Conservation (phyloP, 2,797 vertebrate species). For the Rhynchotus rufescens region DNA sequence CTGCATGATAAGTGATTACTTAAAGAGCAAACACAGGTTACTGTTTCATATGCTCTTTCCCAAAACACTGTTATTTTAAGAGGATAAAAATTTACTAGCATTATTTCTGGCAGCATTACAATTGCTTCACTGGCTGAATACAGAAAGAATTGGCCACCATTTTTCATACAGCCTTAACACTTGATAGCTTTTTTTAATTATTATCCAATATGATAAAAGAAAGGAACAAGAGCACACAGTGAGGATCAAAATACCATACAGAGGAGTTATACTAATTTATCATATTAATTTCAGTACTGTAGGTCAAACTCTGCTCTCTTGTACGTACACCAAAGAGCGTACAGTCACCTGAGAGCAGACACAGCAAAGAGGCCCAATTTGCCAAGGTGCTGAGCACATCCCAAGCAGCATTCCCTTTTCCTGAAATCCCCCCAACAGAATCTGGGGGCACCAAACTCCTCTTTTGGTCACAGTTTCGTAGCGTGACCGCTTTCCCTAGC, state of each 20-base stretch:
- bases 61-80: not conserved
- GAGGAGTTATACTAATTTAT: not conserved
- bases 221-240: conserved; percentile 9
- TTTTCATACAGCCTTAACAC: conserved; percentile 8
- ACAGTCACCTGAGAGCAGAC: not conserved
- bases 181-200: not conserved
- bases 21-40: not conserved
- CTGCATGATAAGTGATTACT: not conserved
- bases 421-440: not conserved
- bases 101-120: not conserved
- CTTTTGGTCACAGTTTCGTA: not conserved
- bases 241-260: conserved; percentile 2
- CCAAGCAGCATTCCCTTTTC: not conserved
- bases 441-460: fast-evolving
- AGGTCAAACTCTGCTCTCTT: not conserved
- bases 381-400: not conserved
- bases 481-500: fast-evolving
- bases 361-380: not conserved
- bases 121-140: conserved; percentile 4
- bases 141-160: not conserved
- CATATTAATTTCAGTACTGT: not conserved
- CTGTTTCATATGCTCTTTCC: conserved; percentile 27
- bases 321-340: not conserved
- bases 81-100: not conserved
- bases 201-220: conserved; percentile 16